phyloP scores from a whole-genome alignment of 2,797 vertebrate species.

The Galagoides demidoff region DNA sequence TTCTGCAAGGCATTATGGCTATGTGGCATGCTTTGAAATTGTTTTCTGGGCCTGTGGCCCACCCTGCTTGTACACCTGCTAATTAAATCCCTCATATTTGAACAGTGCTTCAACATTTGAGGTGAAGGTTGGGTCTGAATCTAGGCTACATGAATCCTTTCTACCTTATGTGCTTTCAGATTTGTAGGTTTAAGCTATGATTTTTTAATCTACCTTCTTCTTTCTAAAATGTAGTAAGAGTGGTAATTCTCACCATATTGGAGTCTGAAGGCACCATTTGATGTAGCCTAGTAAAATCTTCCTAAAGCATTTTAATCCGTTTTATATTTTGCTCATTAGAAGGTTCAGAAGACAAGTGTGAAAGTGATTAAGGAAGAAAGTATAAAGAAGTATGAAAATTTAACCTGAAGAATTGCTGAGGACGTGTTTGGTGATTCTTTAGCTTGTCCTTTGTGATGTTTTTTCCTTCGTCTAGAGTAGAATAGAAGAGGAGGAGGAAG shows the following conservation, averaged over 20 bases:
- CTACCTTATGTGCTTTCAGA: neutral
- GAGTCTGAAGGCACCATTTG: neutral
- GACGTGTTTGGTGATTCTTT: neutral
- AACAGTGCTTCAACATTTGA: neutral
- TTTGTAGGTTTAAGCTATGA: neutral
- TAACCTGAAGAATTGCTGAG: neutral
- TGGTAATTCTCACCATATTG: neutral
- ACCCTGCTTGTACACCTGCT: neutral
- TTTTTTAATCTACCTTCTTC: slow-evolving; percentile 2
- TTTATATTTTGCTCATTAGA: neutral
- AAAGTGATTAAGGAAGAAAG: neutral
- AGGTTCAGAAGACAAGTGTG: neutral
- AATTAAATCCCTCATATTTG: neutral
- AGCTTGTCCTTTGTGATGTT: neutral
- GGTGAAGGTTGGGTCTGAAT: neutral
- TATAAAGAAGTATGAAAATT: neutral
- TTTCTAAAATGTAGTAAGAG: neutral
- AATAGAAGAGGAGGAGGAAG: neutral
- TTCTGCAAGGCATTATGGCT: neutral
- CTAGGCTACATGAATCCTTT: neutral
- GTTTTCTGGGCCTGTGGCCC: neutral
- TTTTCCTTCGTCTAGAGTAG: neutral
- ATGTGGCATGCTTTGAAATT: neutral
- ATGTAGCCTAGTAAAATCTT: neutral
- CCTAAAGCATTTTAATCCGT: neutral